Base-by-base conservation (phyloP, 2,797 vertebrate species). In the Schizopygopsis pylzovi region DNA sequence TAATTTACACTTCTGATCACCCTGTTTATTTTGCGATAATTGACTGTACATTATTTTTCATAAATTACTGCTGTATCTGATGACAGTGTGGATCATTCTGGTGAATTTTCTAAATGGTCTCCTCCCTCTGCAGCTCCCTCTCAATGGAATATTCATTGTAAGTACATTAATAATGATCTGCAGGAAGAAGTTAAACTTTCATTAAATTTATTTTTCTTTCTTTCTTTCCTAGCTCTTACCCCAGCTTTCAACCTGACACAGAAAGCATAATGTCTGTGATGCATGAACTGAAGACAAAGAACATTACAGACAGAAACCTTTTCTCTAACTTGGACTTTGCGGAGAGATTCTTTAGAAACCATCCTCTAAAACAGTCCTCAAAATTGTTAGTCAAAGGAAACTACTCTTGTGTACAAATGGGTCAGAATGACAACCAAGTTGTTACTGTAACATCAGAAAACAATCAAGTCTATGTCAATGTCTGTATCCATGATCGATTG, bases 361-460 rank as follows among this genome's bases (percentile, higher is more conserved):
- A 81, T 45, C 78, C 84, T 68, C 7, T 67, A n/a, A 43, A 18
- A 4, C 3, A 1, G 0, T 0, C 0, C 6, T 75, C 43, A 25
- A 67, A 52, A 9, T 25, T 85, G 41, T 5, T 81, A 12, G 68
- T 85, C 16, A 85, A 81, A 85, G 70, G 84, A 15, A 15, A 22
- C 13, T n/a, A 49, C 16, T 54, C 33, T 22, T 54, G 28, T 67
- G 68, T 81, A 45, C 28, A 75, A 67, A 81, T 75, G 16, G 84
- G 78, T 28, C 0, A 4, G 4, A 12, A 3, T 52, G 1, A 3
- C 0, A 2, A 6, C 0, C 0, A 0, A 0, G 0, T 43, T 65
- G 33, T 81, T 33, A 86, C 56, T 28, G 1, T 86, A 76, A 54
- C 43, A n/a, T 75, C 70, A 52, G 70, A 81, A 54, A 54, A 76